phyloP scores from a whole-genome alignment of 2,113 vertebrate species.

The Orcinus orca region DNA sequence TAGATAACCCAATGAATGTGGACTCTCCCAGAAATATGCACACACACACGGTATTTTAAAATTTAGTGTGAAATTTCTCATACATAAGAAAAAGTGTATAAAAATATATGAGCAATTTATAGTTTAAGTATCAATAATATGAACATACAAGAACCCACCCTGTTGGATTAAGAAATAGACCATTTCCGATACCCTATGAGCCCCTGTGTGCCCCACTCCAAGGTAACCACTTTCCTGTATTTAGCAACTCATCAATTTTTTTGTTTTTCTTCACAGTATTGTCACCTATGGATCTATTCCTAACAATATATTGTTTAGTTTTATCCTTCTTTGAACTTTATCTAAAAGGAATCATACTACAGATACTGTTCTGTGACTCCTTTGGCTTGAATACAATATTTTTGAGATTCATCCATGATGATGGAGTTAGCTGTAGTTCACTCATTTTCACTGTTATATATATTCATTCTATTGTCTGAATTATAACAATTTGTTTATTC shows the following conservation, averaged over 20 bases:
- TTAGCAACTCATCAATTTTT: neutral
- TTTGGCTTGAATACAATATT: neutral
- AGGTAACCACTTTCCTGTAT: neutral
- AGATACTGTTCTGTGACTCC: neutral
- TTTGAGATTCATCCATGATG: neutral
- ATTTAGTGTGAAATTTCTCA: neutral
- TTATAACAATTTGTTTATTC: neutral
- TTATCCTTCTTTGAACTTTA: neutral
- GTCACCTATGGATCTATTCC: neutral
- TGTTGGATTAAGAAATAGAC: neutral
- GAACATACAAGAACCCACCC: neutral
- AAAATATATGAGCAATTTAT: neutral
- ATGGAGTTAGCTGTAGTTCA: neutral
- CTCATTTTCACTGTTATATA: neutral
- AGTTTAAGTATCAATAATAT: neutral
- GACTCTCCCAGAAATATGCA: neutral
- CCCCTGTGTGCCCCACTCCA: fast-evolving
- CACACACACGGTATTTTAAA: neutral
- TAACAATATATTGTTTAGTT: neutral
- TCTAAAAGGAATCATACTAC: neutral
- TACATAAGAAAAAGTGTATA: neutral
- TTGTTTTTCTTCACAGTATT: neutral
- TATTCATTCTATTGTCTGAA: neutral
- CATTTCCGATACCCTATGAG: neutral
- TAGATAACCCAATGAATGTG: neutral